Conservation (phyloP, 2,113 vertebrate genomes). For the Alexandromys fortis region DNA sequence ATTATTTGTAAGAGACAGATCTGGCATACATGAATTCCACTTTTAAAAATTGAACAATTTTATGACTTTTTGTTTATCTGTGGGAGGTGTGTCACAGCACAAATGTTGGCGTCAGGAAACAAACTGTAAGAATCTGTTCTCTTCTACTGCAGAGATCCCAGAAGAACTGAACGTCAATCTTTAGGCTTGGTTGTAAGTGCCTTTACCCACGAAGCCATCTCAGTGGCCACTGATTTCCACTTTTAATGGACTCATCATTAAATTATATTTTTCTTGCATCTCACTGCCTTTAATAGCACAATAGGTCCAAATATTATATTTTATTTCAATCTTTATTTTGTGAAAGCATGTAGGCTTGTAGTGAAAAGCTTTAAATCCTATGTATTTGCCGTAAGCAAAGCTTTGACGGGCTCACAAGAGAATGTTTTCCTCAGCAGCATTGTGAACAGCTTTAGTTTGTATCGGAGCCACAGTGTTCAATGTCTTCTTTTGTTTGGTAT, state of each 20-base stretch:
- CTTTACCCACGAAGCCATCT: neutral
- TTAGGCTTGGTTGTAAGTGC: neutral
- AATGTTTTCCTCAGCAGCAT: neutral
- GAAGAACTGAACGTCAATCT: too few species aligned
- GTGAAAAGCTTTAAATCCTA: neutral
- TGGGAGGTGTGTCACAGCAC: neutral
- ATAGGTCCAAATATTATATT: neutral
- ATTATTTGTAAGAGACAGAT: conserved; percentile 25
- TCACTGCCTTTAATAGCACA: neutral
- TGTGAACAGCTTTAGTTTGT: neutral
- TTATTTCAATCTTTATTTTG: neutral
- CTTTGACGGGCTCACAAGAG: neutral
- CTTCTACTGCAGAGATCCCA: neutral
- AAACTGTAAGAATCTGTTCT: neutral
- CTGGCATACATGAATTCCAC: neutral
- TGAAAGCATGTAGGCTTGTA: neutral
- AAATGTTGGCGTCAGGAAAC: neutral
- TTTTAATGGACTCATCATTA: neutral
- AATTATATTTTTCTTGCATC: neutral
- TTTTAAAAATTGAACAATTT: neutral
- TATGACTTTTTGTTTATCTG: neutral
- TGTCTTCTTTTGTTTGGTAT: neutral
- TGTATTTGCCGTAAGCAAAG: neutral
- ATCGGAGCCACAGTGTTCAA: neutral
- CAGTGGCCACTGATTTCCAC: neutral